Conservation (phyloP, 2,113 vertebrate species). For the Leucosticte australis region DNA sequence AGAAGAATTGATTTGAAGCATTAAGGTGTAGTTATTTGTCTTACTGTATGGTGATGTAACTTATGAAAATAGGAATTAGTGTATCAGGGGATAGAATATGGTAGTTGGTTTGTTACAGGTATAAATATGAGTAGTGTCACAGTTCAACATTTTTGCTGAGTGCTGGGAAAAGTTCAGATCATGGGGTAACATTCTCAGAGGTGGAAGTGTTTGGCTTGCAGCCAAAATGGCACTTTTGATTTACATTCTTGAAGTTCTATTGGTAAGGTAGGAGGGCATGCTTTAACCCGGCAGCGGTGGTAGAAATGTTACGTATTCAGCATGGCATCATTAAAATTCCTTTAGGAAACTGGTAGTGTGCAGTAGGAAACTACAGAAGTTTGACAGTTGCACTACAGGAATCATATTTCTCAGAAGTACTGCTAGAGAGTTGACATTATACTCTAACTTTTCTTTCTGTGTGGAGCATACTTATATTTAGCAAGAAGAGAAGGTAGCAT, state of each 20-base stretch:
- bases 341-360: background rate
- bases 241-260: background rate
- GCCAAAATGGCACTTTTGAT: background rate
- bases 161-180: background rate
- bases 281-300: background rate
- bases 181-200: background rate
- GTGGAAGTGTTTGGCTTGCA: background rate
- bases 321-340: background rate
- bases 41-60: background rate
- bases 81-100: background rate
- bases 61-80: background rate
- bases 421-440: background rate
- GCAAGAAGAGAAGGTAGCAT: background rate
- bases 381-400: background rate
- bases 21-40: background rate
- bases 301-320: background rate
- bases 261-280: background rate
- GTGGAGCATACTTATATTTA: background rate
- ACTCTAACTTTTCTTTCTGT: background rate
- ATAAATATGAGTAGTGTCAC: background rate
- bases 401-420: background rate
- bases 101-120: background rate
- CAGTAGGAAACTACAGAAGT: background rate
- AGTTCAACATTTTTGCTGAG: background rate
- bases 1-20: background rate